Evolutionary conservation across 2,888 invertebrate species (phyloP).

Genomic region (Lysandra coridon): DNA sequence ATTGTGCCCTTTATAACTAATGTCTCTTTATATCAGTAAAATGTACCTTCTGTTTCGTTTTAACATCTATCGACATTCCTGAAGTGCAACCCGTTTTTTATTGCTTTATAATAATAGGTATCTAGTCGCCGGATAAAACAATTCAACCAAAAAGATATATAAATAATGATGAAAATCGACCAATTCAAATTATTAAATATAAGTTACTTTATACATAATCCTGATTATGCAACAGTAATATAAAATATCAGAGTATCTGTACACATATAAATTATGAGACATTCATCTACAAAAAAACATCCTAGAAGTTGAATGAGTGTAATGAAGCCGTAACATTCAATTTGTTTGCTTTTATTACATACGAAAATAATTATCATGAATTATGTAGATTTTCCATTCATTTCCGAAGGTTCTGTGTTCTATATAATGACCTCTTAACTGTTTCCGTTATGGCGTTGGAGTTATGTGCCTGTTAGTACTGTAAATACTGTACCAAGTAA

Average conservation of each 20-base stretch:
- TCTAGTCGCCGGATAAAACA: background rate
- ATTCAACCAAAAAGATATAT: background rate
- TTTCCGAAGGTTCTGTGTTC: conserved; percentile 4
- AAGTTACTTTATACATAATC: background rate
- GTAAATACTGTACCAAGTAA: background rate
- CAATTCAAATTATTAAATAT: background rate
- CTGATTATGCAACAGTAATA: too few species aligned
- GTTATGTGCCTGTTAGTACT: background rate
- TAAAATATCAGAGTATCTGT: too few species aligned
- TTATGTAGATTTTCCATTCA: conserved; percentile 2
- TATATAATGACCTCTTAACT: background rate
- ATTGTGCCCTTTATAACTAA: too few species aligned
- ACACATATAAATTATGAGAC: too few species aligned
- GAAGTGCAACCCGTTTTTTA: background rate
- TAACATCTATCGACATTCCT: background rate
- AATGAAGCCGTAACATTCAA: background rate
- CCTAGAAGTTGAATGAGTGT: background rate
- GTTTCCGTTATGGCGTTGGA: background rate
- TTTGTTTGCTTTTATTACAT: conserved; percentile 16
- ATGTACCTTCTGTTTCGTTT: background rate
- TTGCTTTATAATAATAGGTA: background rate
- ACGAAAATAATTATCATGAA: conserved; percentile 21
- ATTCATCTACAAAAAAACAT: background rate
- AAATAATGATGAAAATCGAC: background rate
- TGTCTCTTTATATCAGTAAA: too few species aligned